Evolutionary conservation across 2,113 vertebrate species (phyloP), one percentile per base, ranked within the genome.

Genomic region (Nanorana parkeri): DNA sequence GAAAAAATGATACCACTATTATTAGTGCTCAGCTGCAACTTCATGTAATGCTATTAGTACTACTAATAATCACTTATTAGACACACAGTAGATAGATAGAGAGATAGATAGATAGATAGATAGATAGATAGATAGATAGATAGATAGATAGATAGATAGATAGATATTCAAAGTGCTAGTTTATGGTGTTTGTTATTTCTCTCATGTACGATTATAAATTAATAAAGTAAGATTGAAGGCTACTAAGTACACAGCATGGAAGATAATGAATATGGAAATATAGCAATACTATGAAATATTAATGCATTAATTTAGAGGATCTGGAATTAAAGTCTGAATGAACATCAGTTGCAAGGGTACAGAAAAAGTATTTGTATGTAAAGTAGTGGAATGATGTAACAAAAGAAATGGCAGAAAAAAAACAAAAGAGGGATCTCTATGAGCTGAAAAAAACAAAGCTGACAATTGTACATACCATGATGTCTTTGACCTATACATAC

Each of bases 401-500:
- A 56, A 24, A n/a, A 73, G 68, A 52, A 28, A 54, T 72, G 16
- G 20, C 1, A 24, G 3, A 71, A 15, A 21, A 4, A 32, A 5
- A 2, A 36, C 8, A 16, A 20, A 58, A n/a, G 24, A 21, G n/a
- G n/a, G n/a, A 17, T 29, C 17, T 56, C 11, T 58, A 56, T 24
- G 15, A 56, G 29, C 17, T 56, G 26, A 56, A 26, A 55, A 32
- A 72, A 29, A 29, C 52, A 56, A 24, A 73, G 6, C n/a, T 73
- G 26, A 56, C 16, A 7, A 20, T 19, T 29, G 11, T 56, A 28
- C 52, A 26, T 58, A 16, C 24, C 24, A 29, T 73, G 21, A 71
- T 71, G 16, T 71, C 68, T 69, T 51, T 69, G 23, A 69, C 26
- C 23, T 54, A 24, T 72, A 55, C 69, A 73, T 73, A 73, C 55